A percentile compares a stretch with the other conserved stretches of the same genome.
These are phyloP conservation scores for Rissa tridactyla DNA, from an alignment of 2,113 vertebrate species.

Conservation along the genomic window DNA sequence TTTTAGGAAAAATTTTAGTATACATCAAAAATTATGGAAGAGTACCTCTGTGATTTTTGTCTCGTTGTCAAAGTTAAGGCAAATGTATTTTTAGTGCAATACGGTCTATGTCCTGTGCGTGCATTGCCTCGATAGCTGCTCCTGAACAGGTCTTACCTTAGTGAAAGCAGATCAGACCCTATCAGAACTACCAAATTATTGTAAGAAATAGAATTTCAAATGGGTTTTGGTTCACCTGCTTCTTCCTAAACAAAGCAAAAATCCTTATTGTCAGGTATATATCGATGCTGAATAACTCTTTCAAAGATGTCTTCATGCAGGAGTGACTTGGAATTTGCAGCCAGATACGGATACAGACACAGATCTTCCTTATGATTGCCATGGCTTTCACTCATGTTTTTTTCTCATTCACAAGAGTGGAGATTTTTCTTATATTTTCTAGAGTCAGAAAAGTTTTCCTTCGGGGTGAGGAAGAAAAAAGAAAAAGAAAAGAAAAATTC, in stretches of 20 bases:
- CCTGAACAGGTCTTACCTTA: neutral
- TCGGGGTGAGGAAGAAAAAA: neutral
- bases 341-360: neutral
- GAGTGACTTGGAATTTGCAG: neutral
- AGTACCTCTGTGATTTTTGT: neutral
- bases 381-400: neutral
- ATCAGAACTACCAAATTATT: neutral
- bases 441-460: neutral
- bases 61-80: neutral
- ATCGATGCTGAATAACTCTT: neutral
- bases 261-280: neutral
- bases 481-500: neutral
- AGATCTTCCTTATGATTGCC: too few relatives aligned
- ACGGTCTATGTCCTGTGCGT: fast-evolving
- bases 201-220: neutral
- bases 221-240: neutral
- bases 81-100: neutral
- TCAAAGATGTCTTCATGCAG: neutral
- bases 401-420: neutral
- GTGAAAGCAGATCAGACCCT: neutral
- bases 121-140: neutral
- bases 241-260: neutral
- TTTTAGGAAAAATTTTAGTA: neutral
- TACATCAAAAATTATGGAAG: neutral
- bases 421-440: neutral